phyloP scores from a whole-genome alignment of 2,888 invertebrate species.

The Ditula angustiorana region DNA sequence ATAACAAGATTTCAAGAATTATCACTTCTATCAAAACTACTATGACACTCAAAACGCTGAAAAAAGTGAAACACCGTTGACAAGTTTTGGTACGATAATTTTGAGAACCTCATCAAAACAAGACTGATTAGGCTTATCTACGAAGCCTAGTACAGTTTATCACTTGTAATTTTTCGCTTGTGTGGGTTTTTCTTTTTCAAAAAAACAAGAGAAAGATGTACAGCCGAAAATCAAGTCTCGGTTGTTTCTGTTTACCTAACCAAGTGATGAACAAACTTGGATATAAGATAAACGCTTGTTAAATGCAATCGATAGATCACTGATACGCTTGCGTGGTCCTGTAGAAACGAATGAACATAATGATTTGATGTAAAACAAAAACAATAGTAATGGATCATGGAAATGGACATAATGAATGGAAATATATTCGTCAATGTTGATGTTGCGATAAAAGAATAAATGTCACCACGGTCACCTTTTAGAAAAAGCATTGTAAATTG shows the following conservation, averaged over 20 bases:
- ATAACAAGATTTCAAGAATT: too few relatives aligned
- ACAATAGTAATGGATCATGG: neutral
- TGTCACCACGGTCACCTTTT: neutral
- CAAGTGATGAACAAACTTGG: neutral
- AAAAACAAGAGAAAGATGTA: too few relatives aligned
- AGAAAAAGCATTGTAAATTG: neutral
- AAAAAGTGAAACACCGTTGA: too few relatives aligned
- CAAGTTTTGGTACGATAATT: too few relatives aligned
- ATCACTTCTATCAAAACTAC: too few relatives aligned
- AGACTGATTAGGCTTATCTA: too few relatives aligned
- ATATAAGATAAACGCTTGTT: conserved; percentile 20
- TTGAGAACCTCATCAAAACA: too few relatives aligned
- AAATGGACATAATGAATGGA: neutral
- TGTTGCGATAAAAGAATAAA: neutral
- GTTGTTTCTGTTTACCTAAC: neutral
- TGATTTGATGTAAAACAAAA: neutral
- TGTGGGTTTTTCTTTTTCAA: too few relatives aligned
- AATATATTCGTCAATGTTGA: neutral
- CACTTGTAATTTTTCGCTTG: too few relatives aligned
- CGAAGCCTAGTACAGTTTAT: too few relatives aligned
- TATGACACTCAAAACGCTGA: too few relatives aligned
- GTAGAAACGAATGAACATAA: conserved; percentile 23
- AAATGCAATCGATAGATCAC: conserved; percentile 13
- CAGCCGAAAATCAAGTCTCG: too few relatives aligned
- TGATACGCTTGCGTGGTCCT: conserved; percentile 30